Conservation (phyloP, 2,113 vertebrate species). For the Ailurus styani region DNA sequence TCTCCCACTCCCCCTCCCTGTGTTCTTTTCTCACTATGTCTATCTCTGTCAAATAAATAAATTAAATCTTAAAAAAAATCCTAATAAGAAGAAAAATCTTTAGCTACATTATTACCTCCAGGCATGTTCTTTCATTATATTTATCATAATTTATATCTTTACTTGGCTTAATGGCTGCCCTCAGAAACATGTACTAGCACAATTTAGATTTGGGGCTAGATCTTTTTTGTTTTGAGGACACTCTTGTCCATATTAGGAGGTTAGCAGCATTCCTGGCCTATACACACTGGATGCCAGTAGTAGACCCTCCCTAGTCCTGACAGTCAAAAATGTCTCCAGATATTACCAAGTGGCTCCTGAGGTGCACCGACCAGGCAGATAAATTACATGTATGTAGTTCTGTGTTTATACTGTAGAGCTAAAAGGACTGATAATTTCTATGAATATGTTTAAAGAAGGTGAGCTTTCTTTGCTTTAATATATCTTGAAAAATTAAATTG, state of each 20-base stretch:
- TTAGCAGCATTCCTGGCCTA: background rate
- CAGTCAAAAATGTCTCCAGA: background rate
- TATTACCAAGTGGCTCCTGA: background rate
- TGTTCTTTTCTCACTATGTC: too few relatives aligned
- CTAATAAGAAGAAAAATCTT: background rate
- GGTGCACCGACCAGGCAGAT: background rate
- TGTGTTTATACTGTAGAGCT: background rate
- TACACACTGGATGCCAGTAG: background rate
- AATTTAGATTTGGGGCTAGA: background rate
- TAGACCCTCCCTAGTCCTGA: background rate
- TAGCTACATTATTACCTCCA: background rate
- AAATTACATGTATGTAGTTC: background rate
- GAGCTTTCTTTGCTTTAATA: background rate
- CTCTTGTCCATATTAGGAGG: background rate
- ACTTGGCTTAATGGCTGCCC: background rate
- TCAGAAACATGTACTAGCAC: background rate
- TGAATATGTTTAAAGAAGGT: background rate
- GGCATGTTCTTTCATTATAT: background rate
- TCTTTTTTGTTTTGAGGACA: background rate
- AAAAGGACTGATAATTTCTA: background rate
- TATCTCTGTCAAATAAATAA: too few relatives aligned
- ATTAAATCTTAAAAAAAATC: too few relatives aligned
- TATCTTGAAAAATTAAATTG: background rate
- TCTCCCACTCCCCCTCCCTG: too few relatives aligned
- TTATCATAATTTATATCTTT: background rate